phyloP scores from a whole-genome alignment of 2,888 invertebrate genomes.

The Argynnis bischoffii region DNA sequence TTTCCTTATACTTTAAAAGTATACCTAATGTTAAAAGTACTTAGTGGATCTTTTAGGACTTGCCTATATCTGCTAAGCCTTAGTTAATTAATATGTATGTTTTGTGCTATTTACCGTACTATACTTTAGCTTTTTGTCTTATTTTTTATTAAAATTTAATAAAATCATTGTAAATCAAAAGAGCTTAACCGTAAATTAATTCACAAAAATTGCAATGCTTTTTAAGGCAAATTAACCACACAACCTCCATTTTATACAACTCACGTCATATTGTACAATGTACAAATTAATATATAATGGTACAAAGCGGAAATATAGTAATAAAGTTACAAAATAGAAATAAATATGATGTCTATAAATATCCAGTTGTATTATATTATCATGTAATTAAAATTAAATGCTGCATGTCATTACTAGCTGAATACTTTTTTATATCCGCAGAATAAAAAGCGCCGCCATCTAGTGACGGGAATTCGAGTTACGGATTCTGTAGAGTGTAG shows the following conservation, averaged over 20 bases:
- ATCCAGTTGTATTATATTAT: neutral
- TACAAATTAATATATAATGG: neutral
- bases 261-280: neutral
- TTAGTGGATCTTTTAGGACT: no score
- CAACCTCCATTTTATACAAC: conserved; percentile 11
- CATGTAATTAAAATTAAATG: neutral
- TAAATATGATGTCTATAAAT: neutral
- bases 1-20: neutral
- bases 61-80: no score
- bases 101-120: neutral
- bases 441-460: conserved; percentile 26
- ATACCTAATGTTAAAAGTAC: no score
- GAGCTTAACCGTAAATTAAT: conserved; percentile 4
- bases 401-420: neutral
- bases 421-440: neutral
- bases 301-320: no score
- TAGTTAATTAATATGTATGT: no score
- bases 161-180: conserved; percentile 9
- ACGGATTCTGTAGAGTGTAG: no score
- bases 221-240: conserved; percentile 14
- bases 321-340: neutral
- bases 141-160: neutral
- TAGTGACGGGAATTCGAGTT: neutral
- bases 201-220: conserved; percentile 17
- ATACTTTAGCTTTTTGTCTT: neutral